phyloP scores from a whole-genome alignment of 2,888 invertebrate genomes.

The Dorcus hopei region DNA sequence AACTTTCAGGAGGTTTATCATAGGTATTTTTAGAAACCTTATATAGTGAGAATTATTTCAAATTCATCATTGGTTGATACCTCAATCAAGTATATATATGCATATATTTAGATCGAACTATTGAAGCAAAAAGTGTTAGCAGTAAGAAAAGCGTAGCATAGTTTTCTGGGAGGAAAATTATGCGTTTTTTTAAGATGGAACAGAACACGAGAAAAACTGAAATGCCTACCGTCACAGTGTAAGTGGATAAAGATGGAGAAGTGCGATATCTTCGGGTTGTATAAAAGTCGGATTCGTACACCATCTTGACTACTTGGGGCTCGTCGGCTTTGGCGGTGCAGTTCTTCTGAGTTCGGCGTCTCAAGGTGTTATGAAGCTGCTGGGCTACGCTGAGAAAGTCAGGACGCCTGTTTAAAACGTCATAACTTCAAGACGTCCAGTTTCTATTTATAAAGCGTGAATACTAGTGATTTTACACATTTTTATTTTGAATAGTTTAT shows the following conservation, averaged over 20 bases:
- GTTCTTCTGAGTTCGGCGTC: slow-evolving; percentile 31
- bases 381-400: slow-evolving; percentile 31
- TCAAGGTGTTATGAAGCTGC: slow-evolving; percentile 42
- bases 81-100: too few relatives aligned
- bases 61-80: too few relatives aligned
- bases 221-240: slow-evolving; percentile 78
- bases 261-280: slow-evolving; percentile 81
- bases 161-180: too few relatives aligned
- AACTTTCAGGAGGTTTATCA: too few relatives aligned
- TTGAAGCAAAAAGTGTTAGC: slow-evolving; percentile 2
- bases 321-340: neutral
- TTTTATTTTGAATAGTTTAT: slow-evolving; percentile 13
- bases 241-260: slow-evolving; percentile 65
- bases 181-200: too few relatives aligned
- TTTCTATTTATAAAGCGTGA: slow-evolving; percentile 20
- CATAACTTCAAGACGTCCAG: slow-evolving; percentile 25
- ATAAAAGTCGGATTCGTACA: slow-evolving; percentile 91
- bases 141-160: slow-evolving; percentile 19
- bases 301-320: slow-evolving; percentile 59
- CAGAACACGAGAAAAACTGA: too few relatives aligned
- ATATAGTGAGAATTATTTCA: too few relatives aligned
- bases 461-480: slow-evolving; percentile 13
- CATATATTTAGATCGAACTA: slow-evolving; percentile 3
- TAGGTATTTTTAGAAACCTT: too few relatives aligned
- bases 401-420: slow-evolving; percentile 36